A percentile compares a stretch with the other conserved stretches of the same genome.
Conservation (phyloP, 2,888 invertebrate genomes). For the Cerastoderma edule region DNA sequence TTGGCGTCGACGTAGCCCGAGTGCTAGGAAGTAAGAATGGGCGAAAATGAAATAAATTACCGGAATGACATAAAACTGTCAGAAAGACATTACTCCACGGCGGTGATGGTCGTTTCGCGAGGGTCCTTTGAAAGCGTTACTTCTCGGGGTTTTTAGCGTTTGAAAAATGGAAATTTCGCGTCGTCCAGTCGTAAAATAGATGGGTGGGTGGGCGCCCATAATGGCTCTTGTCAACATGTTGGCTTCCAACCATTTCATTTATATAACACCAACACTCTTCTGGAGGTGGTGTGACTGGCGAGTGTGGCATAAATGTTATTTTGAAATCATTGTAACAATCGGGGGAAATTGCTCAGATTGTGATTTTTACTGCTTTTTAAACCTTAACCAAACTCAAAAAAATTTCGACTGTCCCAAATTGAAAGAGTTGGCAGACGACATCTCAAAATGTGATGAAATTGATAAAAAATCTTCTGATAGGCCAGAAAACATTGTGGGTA, state of each 20-base stretch:
- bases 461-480: too few species aligned
- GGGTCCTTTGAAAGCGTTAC: constrained; percentile 31
- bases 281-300: too few species aligned
- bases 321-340: too few species aligned
- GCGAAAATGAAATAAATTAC: constrained; percentile 52
- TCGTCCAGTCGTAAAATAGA: constrained; percentile 24
- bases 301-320: too few species aligned
- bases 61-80: constrained; percentile 56
- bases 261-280: too few species aligned
- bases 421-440: too few species aligned
- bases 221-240: constrained; percentile 23
- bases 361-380: too few species aligned
- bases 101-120: constrained; percentile 27
- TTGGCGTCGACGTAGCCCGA: constrained; percentile 34
- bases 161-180: constrained; percentile 22
- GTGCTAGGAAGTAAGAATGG: constrained; percentile 25
- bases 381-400: too few species aligned
- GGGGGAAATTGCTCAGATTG: too few species aligned
- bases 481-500: too few species aligned
- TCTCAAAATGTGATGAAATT: too few species aligned
- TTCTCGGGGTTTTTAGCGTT: constrained; percentile 12
- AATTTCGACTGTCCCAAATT: too few species aligned
- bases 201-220: constrained; percentile 58
- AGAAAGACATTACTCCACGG: constrained; percentile 52
- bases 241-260: neutral